A percentile compares a stretch with the other conserved stretches of the same genome.
phyloP scores from a whole-genome alignment of 2,797 vertebrate species.

The Muscicapa comitata region DNA sequence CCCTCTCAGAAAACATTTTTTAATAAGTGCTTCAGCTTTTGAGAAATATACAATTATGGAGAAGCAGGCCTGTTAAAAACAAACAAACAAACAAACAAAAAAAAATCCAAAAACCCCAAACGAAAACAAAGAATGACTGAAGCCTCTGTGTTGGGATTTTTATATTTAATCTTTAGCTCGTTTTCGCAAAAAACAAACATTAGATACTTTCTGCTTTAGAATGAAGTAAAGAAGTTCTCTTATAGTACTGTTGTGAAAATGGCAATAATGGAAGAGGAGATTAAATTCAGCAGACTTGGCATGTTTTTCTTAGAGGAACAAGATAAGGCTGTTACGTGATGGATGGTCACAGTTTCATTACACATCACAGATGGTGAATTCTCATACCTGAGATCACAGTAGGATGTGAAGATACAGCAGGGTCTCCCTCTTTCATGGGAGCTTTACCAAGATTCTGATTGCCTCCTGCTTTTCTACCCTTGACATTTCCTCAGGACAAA shows the following conservation, averaged over 20 bases:
- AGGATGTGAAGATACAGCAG: background rate
- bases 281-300: background rate
- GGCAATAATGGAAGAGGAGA: background rate
- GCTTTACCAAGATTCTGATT: background rate
- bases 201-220: background rate
- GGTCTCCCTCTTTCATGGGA: background rate
- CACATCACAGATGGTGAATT: background rate
- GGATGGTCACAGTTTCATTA: background rate
- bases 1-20: background rate
- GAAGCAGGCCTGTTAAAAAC: background rate
- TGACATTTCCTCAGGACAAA: slow-evolving; percentile 12
- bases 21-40: background rate
- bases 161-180: background rate
- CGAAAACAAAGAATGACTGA: background rate
- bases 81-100: background rate
- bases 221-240: background rate
- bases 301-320: background rate
- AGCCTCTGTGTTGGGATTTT: background rate
- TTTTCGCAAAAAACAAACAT: background rate
- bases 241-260: background rate
- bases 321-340: background rate
- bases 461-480: background rate
- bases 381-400: background rate
- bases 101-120: background rate
- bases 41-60: background rate